Percentiles rank a stretch among this genome's conserved stretches.
phyloP scores from a whole-genome alignment of 2,797 vertebrate species.

The Scolopax rusticola region DNA sequence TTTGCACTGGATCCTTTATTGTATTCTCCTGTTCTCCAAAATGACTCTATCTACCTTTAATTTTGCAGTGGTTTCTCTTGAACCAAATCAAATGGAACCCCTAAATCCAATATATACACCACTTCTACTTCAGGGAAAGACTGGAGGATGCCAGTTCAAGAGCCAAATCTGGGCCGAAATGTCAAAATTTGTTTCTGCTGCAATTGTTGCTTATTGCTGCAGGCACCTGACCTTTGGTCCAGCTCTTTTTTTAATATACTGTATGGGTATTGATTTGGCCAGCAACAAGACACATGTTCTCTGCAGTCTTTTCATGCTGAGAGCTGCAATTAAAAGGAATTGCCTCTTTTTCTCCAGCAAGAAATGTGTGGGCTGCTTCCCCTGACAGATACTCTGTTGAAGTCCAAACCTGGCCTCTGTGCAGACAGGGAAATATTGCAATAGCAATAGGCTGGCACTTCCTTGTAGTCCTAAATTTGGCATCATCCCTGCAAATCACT shows the following conservation, averaged over 20 bases:
- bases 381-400: not conserved
- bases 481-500: not conserved
- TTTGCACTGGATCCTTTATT: not conserved
- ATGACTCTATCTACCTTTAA: not conserved
- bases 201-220: not conserved
- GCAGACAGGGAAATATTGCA: not conserved
- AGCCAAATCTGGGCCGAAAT: not conserved
- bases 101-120: not conserved
- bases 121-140: not conserved
- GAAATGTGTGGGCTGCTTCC: conserved; percentile 22
- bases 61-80: not conserved
- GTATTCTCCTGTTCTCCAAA: not conserved
- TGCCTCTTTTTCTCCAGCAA: conserved; percentile 27
- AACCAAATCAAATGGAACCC: not conserved
- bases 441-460: not conserved
- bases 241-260: not conserved
- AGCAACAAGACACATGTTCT: not conserved
- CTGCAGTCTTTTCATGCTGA: not conserved
- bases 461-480: not conserved
- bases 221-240: not conserved
- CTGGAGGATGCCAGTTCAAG: not conserved
- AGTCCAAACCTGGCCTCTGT: not conserved
- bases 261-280: conserved; percentile 14
- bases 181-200: not conserved
- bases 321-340: conserved; percentile 44